phyloP scores from a whole-genome alignment of 2,888 invertebrate genomes.

The Meghimatium bilineatum region DNA sequence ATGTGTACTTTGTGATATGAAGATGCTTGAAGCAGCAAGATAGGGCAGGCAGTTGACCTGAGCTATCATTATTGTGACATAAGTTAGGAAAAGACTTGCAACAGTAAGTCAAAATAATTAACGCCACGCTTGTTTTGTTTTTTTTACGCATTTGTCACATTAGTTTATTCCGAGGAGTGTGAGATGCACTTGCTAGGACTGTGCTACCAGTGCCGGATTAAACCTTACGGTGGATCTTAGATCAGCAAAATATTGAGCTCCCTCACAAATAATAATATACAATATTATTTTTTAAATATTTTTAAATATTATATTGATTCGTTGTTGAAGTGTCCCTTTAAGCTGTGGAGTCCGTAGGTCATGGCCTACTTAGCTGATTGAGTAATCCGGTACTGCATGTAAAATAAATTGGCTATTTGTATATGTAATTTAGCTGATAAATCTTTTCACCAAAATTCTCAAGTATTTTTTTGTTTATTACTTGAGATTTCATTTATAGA shows the following conservation, averaged over 20 bases:
- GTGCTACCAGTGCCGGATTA: no score
- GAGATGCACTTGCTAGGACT: neutral
- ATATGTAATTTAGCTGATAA: neutral
- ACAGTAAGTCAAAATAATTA: slow-evolving; percentile 12
- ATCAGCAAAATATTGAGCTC: no score
- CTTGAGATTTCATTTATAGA: neutral
- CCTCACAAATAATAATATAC: no score
- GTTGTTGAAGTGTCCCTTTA: no score
- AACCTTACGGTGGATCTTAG: no score
- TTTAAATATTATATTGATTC: no score
- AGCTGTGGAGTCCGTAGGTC: no score
- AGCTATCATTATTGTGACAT: neutral
- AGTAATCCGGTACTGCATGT: no score
- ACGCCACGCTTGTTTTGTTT: neutral
- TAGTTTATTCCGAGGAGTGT: neutral
- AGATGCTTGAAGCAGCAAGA: slow-evolving; percentile 3
- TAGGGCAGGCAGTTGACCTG: neutral
- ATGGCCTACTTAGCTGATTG: no score
- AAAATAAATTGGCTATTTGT: neutral
- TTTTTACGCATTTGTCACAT: neutral
- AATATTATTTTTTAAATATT: no score
- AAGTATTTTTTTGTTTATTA: neutral
- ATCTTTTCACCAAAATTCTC: neutral
- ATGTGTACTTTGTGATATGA: slow-evolving; percentile 14
- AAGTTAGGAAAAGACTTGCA: neutral